Evolutionary conservation across 2,113 vertebrate genomes (phyloP).

Genomic region (Andinoacara biseriatus): DNA sequence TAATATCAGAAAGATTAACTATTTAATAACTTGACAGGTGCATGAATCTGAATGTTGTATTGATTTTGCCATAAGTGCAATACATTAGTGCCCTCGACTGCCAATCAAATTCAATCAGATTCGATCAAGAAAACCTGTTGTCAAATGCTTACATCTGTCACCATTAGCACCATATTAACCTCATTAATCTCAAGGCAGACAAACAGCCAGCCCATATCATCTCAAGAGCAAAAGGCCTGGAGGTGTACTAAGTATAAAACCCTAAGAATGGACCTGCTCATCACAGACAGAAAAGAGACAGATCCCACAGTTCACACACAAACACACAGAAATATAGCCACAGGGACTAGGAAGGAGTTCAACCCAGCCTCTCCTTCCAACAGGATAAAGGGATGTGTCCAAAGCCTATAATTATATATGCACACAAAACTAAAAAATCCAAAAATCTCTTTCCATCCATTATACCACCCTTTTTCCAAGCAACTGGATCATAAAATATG

Average conservation of each 20-base stretch:
- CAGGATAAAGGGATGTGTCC: constrained; percentile 65
- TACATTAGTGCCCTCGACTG: neutral
- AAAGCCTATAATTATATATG: constrained; percentile 72
- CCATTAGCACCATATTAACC: constrained; percentile 1
- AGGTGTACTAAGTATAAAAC: constrained; percentile 45
- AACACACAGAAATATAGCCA: constrained; percentile 49
- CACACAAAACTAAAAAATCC: constrained; percentile 63
- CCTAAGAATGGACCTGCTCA: constrained; percentile 56
- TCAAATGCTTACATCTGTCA: neutral
- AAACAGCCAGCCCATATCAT: neutral
- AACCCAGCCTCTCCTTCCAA: constrained; percentile 62
- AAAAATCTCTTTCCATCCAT: constrained; percentile 67
- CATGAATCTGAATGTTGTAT: neutral
- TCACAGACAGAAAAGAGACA: constrained; percentile 65
- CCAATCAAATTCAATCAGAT: neutral
- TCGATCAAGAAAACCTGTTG: constrained; percentile 27
- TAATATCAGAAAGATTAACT: neutral
- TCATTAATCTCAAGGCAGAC: constrained; percentile 20
- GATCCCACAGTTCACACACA: constrained; percentile 26
- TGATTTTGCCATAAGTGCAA: neutral
- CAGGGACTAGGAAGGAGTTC: constrained; percentile 62
- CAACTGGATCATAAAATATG: constrained; percentile 50
- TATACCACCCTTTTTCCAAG: constrained; percentile 62
- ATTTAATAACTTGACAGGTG: neutral
- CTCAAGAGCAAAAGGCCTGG: constrained; percentile 43